phyloP scores from a whole-genome alignment of 2,797 vertebrate genomes.

The Sebastes baramenuke region DNA sequence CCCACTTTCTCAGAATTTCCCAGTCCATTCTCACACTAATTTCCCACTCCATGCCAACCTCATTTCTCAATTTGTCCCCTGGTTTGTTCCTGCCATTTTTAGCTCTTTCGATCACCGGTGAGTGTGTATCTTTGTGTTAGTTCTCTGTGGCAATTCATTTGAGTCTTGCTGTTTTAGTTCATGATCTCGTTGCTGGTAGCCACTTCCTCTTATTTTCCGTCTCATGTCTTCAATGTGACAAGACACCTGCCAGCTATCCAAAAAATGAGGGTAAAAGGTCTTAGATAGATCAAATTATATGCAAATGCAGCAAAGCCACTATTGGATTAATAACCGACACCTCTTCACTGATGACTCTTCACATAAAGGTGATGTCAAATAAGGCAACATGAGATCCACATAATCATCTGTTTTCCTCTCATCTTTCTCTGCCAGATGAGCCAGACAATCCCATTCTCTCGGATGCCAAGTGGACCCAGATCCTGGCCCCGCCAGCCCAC shows the following conservation, averaged over 20 bases:
- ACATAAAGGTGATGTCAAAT: not conserved
- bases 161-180: conserved; percentile 6
- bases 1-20: conserved; percentile 73
- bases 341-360: not conserved
- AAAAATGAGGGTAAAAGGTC: not conserved
- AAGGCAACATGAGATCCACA: not conserved
- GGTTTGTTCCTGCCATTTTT: conserved; percentile 56
- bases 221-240: not conserved
- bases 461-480: conserved; percentile 95
- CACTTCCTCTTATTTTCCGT: not conserved
- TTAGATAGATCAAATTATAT: not conserved
- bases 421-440: conserved; percentile 84
- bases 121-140: conserved; percentile 30
- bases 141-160: conserved; percentile 15
- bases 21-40: conserved; percentile 60
- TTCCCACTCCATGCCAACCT: conserved; percentile 74
- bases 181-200: not conserved
- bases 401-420: conserved; percentile 43
- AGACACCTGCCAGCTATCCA: not conserved
- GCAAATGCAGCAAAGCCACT: not conserved
- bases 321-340: not conserved
- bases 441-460: conserved; percentile 88
- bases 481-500: conserved; percentile 89
- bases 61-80: conserved; percentile 68
- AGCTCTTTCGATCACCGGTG: conserved; percentile 53